Conservation (phyloP, 2,888 invertebrate species). For the Chloroclysta siterata region DNA sequence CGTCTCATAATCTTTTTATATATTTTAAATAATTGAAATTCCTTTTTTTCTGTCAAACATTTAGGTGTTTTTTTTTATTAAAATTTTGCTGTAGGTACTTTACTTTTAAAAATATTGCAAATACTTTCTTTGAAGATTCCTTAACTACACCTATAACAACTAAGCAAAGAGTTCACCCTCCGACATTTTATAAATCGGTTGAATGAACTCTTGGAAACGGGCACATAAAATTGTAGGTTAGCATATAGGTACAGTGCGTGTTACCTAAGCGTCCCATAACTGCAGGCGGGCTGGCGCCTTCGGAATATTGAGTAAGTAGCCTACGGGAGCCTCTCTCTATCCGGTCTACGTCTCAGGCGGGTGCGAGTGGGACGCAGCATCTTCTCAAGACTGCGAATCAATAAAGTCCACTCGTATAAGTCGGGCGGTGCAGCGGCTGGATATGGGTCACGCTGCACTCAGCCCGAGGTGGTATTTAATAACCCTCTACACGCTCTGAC, state of each 20-base stretch:
- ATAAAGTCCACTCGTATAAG: slow-evolving; percentile 84
- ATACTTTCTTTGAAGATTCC: no score
- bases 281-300: slow-evolving; percentile 72
- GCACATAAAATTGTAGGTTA: not conserved
- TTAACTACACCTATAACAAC: no score
- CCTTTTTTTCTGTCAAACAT: no score
- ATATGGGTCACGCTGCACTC: slow-evolving; percentile 83
- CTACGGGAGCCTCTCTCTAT: slow-evolving; percentile 58
- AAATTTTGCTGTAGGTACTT: no score
- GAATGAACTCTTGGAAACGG: not conserved
- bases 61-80: no score
- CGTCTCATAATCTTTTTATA: no score
- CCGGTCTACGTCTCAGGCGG: slow-evolving; percentile 38
- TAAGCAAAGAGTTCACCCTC: not conserved
- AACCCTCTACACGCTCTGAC: slow-evolving; percentile 68
- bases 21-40: no score
- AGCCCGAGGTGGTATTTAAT: slow-evolving; percentile 76
- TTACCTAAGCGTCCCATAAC: slow-evolving; percentile 67
- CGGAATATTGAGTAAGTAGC: slow-evolving; percentile 82
- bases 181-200: not conserved
- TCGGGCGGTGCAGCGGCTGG: slow-evolving; percentile 76
- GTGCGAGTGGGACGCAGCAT: slow-evolving; percentile 66
- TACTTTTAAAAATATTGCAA: no score
- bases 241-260: slow-evolving; percentile 56
- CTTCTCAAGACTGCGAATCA: slow-evolving; percentile 86